Percentiles rank a stretch among this genome's conserved stretches.
phyloP scores from a whole-genome alignment of 1,140 invertebrate species.

The Drosophila sp. region DNA sequence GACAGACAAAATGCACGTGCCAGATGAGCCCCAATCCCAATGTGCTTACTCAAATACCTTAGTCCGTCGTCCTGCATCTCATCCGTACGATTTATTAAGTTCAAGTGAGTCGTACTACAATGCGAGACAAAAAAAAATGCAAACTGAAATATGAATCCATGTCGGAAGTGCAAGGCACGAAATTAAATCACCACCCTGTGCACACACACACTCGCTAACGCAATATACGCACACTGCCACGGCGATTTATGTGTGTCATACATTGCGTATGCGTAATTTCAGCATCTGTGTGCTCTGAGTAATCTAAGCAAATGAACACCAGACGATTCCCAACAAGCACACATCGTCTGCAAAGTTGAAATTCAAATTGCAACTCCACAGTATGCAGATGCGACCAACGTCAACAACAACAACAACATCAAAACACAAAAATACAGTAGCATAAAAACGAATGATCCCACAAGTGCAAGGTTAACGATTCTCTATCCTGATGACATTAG shows the following conservation, averaged over 20 bases:
- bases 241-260: constrained; percentile 41
- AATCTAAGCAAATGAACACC: constrained; percentile 50
- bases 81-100: constrained; percentile 61
- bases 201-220: background rate
- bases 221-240: background rate
- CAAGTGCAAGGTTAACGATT: constrained; percentile 19
- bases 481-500: background rate
- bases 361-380: constrained; percentile 60
- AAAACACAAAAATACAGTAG: background rate
- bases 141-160: constrained; percentile 53
- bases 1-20: constrained; percentile 12
- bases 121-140: constrained; percentile 20
- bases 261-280: constrained; percentile 56
- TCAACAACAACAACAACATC: constrained; percentile 4
- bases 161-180: constrained; percentile 15
- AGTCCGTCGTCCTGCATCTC: constrained; percentile 3
- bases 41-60: constrained; percentile 21
- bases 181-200: constrained; percentile 37
- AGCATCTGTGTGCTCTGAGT: constrained; percentile 37
- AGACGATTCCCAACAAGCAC: background rate
- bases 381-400: constrained; percentile 39
- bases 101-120: constrained; percentile 41
- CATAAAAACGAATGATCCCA: constrained; percentile 3
- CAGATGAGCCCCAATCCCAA: constrained; percentile 24
- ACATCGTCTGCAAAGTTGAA: constrained; percentile 28